A percentile compares a stretch with the other conserved stretches of the same genome.
Evolutionary conservation across 1,140 invertebrate genomes (phyloP).

Genomic region (Ruditapes philippinarum): DNA sequence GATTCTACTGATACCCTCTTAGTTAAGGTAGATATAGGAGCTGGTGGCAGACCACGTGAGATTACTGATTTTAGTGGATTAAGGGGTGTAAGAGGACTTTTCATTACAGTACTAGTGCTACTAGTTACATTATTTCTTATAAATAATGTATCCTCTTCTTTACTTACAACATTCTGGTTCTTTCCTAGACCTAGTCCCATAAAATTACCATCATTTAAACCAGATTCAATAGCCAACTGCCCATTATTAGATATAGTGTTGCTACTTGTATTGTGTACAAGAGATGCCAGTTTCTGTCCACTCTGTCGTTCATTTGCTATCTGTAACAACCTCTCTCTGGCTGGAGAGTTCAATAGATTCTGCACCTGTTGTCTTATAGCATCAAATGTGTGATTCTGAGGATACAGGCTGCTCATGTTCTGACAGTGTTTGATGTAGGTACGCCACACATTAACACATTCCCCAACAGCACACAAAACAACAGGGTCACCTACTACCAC

Average conservation of each 20-base stretch:
- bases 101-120: background rate
- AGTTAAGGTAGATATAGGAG: background rate
- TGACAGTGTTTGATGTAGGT: slow-evolving; percentile 83
- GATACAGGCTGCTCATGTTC: slow-evolving; percentile 82
- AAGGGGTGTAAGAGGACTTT: slow-evolving; percentile 32
- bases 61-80: slow-evolving; percentile 39
- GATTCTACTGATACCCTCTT: slow-evolving; percentile 5
- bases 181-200: background rate
- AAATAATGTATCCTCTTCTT: background rate
- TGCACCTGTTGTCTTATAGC: slow-evolving; percentile 77
- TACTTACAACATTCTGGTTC: background rate
- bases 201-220: background rate
- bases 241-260: background rate
- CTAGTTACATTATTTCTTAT: background rate
- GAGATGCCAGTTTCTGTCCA: slow-evolving; percentile 19
- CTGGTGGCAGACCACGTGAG: background rate
- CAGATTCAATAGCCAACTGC: background rate
- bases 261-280: background rate
- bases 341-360: slow-evolving; percentile 70
- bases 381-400: slow-evolving; percentile 75
- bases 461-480: slow-evolving; percentile 87
- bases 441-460: slow-evolving; percentile 81
- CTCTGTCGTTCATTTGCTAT: slow-evolving; percentile 58
- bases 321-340: slow-evolving; percentile 62
- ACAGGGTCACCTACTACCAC: slow-evolving; percentile 95